Base-by-base conservation (phyloP, 2,113 vertebrate genomes). In the Arenaria interpres region DNA sequence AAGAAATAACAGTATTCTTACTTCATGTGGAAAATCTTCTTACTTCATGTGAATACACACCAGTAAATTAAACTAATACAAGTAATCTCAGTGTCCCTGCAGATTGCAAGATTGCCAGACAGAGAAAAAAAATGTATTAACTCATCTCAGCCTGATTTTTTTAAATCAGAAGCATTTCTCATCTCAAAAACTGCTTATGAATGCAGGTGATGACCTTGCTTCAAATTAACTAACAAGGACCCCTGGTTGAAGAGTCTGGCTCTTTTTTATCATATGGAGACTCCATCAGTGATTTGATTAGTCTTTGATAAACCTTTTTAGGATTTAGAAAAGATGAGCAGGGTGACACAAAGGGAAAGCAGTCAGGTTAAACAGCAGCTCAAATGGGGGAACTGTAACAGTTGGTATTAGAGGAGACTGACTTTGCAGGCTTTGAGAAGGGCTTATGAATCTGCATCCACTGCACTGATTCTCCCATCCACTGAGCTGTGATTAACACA, bases 401-500 rank as follows among this genome's bases (percentile, higher is more conserved):
- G 57, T 15, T 43, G 13, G 15, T 18, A 10, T 56, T 15, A 35
- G 48, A 86, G 82, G 48, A 88, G 39, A n/a, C 63, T 75, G 77
- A 68, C 48, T 86, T 60, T 41, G 50, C 37, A 86, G 88, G 41
- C 54, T 90, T 76, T 81, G 63, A 77, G 87, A 88, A 80, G 39
- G 18, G 50, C 59, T 95, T 76, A 46, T 14, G 37, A 66, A 86
- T 53, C 59, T 84, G 51, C 63, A 88, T 66, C 50, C 54, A 48
- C 75, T 66, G 43, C 51, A 19, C 22, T 43, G 82, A 85, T 68
- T 79, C 57, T 90, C 62, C 43, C 74, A 88, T 85, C 50, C 79
- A 66, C 41, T 74, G 83, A 81, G 59, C 72, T 89, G 63, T 92
- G 88, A 89, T 95, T 96, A 93, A 90, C 35, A 57, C 20, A 59